phyloP scores from a whole-genome alignment of 2,888 invertebrate genomes.

The Cheilosia vernalis region DNA sequence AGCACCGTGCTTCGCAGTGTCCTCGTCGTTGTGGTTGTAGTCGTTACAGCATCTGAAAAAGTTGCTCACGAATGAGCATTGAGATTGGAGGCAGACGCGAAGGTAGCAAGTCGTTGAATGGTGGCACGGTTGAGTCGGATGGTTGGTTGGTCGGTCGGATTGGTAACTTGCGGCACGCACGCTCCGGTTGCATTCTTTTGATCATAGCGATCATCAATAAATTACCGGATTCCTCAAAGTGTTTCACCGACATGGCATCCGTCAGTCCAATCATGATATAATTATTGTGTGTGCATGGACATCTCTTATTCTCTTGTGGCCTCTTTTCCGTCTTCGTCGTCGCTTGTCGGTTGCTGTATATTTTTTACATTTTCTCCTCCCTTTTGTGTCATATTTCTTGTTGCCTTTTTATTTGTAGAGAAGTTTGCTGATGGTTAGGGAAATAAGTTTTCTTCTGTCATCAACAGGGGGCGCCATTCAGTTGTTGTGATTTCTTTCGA shows the following conservation, averaged over 20 bases:
- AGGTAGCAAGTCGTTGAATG: slow-evolving; percentile 62
- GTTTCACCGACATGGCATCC: slow-evolving; percentile 78
- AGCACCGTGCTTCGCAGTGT: background rate
- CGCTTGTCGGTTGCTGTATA: slow-evolving; percentile 31
- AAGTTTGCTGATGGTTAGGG: slow-evolving; percentile 3
- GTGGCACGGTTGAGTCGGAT: slow-evolving; percentile 57
- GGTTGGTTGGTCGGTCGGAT: slow-evolving; percentile 49
- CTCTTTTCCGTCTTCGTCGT: slow-evolving; percentile 55
- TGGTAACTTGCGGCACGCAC: slow-evolving; percentile 76
- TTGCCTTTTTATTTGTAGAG: slow-evolving; percentile 2
- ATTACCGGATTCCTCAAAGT: slow-evolving; percentile 79
- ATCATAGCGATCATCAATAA: slow-evolving; percentile 79
- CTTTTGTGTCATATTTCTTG: slow-evolving; percentile 15
- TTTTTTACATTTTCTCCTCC: slow-evolving; percentile 5
- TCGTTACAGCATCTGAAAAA: slow-evolving; percentile 48
- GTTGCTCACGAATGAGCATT: slow-evolving; percentile 71
- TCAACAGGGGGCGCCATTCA: slow-evolving; percentile 65
- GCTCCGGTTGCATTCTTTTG: slow-evolving; percentile 77
- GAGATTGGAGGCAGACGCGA: slow-evolving; percentile 50
- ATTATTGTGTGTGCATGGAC: slow-evolving; percentile 76
- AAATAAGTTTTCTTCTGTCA: slow-evolving; percentile 62
- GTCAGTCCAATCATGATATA: slow-evolving; percentile 76
- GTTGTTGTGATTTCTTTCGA: slow-evolving; percentile 50
- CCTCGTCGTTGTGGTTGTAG: background rate
- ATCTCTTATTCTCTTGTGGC: slow-evolving; percentile 70